Percentiles rank a stretch among this genome's conserved stretches.
Conservation (phyloP, 30 jellyfish, hydroid and myxozoan species). For the Mastigias papua region DNA sequence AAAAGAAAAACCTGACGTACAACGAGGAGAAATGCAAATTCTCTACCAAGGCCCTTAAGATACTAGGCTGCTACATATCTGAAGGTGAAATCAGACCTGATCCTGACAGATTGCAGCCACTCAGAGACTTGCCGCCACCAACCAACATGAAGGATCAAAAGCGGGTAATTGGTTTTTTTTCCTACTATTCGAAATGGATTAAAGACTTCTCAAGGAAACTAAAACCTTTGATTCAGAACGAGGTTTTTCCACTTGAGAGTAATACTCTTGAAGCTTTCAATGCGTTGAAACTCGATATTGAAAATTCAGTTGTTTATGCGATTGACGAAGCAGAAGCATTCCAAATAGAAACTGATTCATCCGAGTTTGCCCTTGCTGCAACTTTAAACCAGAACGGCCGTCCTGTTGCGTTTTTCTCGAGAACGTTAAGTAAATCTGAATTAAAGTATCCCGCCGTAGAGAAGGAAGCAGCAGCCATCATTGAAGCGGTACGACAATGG, state of each 20-base stretch:
- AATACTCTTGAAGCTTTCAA: slow-evolving; percentile 58
- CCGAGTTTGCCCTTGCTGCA: slow-evolving; percentile 81
- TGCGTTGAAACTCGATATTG: slow-evolving; percentile 39
- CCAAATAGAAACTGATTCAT: slow-evolving; percentile 71
- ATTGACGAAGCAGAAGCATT: slow-evolving; percentile 40
- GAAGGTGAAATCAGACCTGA: slow-evolving; percentile 77
- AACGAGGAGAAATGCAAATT: slow-evolving; percentile 61
- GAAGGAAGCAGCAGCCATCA: slow-evolving; percentile 86
- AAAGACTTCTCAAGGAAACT: no score
- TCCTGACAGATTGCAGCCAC: slow-evolving; percentile 81
- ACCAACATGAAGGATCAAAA: slow-evolving; percentile 28
- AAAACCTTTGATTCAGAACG: slow-evolving; percentile 56
- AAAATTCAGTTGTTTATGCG: slow-evolving; percentile 20
- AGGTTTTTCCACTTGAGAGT: slow-evolving; percentile 36
- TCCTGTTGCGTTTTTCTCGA: slow-evolving; percentile 80
- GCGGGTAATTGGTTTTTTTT: slow-evolving; percentile 77
- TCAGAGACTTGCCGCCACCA: slow-evolving; percentile 74
- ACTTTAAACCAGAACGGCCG: slow-evolving; percentile 80
- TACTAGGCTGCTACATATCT: slow-evolving; percentile 70
- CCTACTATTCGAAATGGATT: slow-evolving; percentile 75
- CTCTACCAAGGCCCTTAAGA: slow-evolving; percentile 49
- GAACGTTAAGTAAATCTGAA: slow-evolving; percentile 58
- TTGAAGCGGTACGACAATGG: slow-evolving; percentile 70
- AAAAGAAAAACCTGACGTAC: slow-evolving; percentile 44
- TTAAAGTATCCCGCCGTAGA: slow-evolving; percentile 61